Conservation (phyloP, 2,888 invertebrate genomes). For the Alentia gelatinosa region DNA sequence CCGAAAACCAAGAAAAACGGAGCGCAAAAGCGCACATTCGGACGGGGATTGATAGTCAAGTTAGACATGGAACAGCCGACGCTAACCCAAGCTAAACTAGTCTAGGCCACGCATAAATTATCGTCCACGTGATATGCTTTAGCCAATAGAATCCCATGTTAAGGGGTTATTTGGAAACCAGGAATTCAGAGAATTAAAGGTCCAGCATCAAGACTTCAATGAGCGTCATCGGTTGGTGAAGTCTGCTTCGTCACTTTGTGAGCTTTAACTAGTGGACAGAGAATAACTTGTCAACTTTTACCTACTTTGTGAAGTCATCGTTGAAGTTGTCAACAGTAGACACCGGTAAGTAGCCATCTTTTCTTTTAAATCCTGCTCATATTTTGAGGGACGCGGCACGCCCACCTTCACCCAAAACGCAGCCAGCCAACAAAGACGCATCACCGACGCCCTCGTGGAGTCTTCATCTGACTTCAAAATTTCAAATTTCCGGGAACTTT, state of each 20-base stretch:
- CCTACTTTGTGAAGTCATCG: background rate
- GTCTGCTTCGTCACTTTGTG: background rate
- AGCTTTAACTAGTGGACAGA: background rate
- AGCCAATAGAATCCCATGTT: conserved; percentile 44
- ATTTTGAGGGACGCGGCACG: background rate
- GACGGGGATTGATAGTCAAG: background rate
- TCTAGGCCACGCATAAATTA: conserved; percentile 45
- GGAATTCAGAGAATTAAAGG: conserved; percentile 43
- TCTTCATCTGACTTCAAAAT: background rate
- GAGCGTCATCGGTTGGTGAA: background rate
- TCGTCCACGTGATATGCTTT: background rate
- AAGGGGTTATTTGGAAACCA: conserved; percentile 38
- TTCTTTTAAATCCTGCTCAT: background rate
- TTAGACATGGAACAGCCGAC: background rate
- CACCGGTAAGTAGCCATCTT: background rate
- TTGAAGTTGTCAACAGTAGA: background rate
- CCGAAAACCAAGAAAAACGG: background rate
- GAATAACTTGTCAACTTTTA: background rate
- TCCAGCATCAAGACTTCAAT: background rate
- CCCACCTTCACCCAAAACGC: background rate
- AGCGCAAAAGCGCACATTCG: background rate
- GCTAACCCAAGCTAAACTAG: conserved; percentile 25
- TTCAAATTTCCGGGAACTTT: background rate
- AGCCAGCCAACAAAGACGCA: background rate
- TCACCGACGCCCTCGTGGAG: background rate